Evolutionary conservation across 2,113 vertebrate species (phyloP), one percentile per base, ranked within the genome.

Genomic region (Cyanoramphus novaezelandiae): DNA sequence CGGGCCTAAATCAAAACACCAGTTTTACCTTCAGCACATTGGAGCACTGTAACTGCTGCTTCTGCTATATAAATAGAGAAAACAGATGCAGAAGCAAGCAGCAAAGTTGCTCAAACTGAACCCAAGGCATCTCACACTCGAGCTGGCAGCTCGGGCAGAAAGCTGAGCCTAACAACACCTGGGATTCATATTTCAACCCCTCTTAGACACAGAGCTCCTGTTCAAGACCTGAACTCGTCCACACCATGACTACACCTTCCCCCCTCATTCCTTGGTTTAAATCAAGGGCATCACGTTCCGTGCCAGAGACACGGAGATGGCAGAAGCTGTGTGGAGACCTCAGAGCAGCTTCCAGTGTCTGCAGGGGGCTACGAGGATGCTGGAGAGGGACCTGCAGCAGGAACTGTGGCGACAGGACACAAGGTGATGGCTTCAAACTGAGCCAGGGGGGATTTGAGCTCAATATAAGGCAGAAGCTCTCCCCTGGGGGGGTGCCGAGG

Each of bases 361-460:
- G 57, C 21, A n/a, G 4, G 4, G 21, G 33, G 9, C 57, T 10
- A 35, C 21, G 24, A 35, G 57, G 33, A 35, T 35, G 57, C 14
- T 35, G 21, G 33, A 59, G 13, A 35, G 13, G 57, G 13, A 5
- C 57, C 13, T 59, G 7, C 33, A 23, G 10, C 33, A 59, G 33
- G 21, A 13, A 24, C 20, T 3, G 33, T 2, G 16, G 33, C 0
- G 4, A 35, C 0, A 59, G 21, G 9, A 59, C 13, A 35, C 39
- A 59, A 13, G 21, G 21, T 5, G 14, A 59, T 3, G 21, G 57
- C 33, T 35, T 59, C 21, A 59, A 10, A 59, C 33, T 35, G 33
- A 35, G 24, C 5, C 57, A 19, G 53, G 13, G 21, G 13, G 19
- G 33, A 19, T 59, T 59, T 14, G 14, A 10, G 13, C 4, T 59